A percentile compares a stretch with the other conserved stretches of the same genome.
These are phyloP conservation scores for Oscheius sp. DNA, from an alignment of 2,888 invertebrate species.

Conservation along the genomic window DNA sequence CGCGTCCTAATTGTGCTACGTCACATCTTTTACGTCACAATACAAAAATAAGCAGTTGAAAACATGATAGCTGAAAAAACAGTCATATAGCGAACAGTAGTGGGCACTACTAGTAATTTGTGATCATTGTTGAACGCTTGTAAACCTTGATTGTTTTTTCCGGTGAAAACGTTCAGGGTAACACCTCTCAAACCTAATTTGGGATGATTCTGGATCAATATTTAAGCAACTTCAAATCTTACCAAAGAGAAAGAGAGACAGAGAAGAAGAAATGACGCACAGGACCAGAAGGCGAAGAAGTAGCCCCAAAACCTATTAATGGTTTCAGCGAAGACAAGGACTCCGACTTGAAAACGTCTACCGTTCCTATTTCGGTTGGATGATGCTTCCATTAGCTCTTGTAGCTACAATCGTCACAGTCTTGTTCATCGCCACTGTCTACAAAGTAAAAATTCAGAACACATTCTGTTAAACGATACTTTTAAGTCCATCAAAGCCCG, in stretches of 20 bases:
- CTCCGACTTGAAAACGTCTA: slow-evolving; percentile 62
- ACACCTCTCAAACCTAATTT: no score
- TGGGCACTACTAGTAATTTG: no score
- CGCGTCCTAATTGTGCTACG: slow-evolving; percentile 14
- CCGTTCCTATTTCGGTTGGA: slow-evolving; percentile 67
- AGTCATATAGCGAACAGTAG: no score
- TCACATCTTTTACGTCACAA: neutral
- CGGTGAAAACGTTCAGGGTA: no score
- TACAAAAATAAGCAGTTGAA: no score
- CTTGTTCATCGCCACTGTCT: slow-evolving; percentile 64
- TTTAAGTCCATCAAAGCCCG: slow-evolving; percentile 63
- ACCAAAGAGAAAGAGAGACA: no score
- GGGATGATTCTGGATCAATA: no score
- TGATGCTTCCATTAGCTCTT: slow-evolving; percentile 64
- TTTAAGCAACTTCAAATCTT: no score
- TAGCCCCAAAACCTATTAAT: neutral
- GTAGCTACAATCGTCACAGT: slow-evolving; percentile 59
- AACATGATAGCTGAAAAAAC: no score
- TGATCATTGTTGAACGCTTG: no score
- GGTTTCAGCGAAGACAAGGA: slow-evolving; percentile 58
- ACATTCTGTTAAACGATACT: neutral
- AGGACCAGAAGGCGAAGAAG: neutral
- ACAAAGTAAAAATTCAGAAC: slow-evolving; percentile 40
- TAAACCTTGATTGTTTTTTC: no score
- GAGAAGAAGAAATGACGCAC: neutral